Evolutionary conservation across 2,113 vertebrate genomes (phyloP), one percentile per base, ranked within the genome.

Genomic region (Dipodomys spectabilis): DNA sequence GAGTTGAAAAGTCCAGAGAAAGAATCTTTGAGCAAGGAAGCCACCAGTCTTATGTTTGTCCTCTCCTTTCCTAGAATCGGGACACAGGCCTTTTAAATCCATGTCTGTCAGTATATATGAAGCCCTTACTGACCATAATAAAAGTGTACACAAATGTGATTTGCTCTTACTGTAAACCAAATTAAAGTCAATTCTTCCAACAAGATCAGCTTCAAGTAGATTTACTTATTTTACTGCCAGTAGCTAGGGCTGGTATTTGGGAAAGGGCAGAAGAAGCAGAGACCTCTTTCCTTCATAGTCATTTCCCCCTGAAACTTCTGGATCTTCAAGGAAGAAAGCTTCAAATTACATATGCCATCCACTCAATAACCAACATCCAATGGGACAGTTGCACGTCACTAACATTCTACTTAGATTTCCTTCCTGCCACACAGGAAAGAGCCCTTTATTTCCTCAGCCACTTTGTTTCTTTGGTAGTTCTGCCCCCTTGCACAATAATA

Each of bases 401-500:
- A 0, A 30, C 19, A 16, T 68, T 60, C 32, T 27, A 10, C 57
- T 22, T 62, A 27, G 78, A 35, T 68, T 81, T 44, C 49, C 60
- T 64, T 75, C 87, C 71, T 60, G 7, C 78, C 22, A 28, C 64
- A 62, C 4, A 67, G 90, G 62, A 91, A 97, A 92, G 81, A 96
- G 94, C 45, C 95, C 92, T 95, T 95, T 92, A 53, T 82, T 73
- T 23, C 30, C 23, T 65, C 71, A 86, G 93, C 88, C 71, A 87
- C 16, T 28, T 82, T 92, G 94, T 82, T 83, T 94, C 82, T 28
- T 92, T 74, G 88, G 86, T 94, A 82, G 39, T 22, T 93, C 69
- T 49, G 64, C 87, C 92, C 92, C n/a, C 9, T 28, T 67, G 92
- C 89, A 67, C 90, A 96, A 77, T 23, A 92, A 1, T 97, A 96